Base-by-base conservation (phyloP, 2,797 vertebrate species). In the Schizopygopsis pylzovi region DNA sequence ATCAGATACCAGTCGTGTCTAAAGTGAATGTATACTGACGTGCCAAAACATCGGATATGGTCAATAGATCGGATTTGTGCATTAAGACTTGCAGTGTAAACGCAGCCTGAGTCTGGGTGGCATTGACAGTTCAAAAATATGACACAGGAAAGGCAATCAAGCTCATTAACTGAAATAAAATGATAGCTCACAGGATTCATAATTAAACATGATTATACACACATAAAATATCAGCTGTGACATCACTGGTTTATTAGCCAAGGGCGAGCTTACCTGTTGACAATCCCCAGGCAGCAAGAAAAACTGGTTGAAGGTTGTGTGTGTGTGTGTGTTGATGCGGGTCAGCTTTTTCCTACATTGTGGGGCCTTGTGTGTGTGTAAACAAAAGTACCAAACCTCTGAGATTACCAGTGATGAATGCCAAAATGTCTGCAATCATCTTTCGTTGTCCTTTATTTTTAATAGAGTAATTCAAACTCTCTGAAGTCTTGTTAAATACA, bases 101-200 rank as follows among this genome's bases (percentile, higher is more conserved):
- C 33, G 33, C 33, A 33, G 33, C 33, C 20, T 56, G 52, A 73
- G 68, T 63, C 70, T 41, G 54, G 54, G 70, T 81, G 77, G 22
- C 12, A 22, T 75, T 4, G 20, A 85, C 45, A 52, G 54, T 63
- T 81, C 78, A 85, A 52, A 81, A 85, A 85, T 73, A 72, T 25
- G 43, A 43, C 33, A 73, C 77, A 65, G 78, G 25, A 61, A 80
- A 85, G 25, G 77, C 77, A 80, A 80, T 85, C 67, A 73, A 52
- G 78, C 84, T 75, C 54, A 85, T 85, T 85, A 81, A 41, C 43
- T 52, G 52, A 80, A 85, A 85, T 80, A 28, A 80, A 85, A 85
- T 41, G 43, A 85, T 65, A 72, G 54, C 68, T 80, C 77, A 85
- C 41, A 37, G 67, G 77, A 80, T 85, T 80, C 22, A 80, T 63